Conservation (phyloP, 2,888 invertebrate genomes). For the Tryphoninae sp. region DNA sequence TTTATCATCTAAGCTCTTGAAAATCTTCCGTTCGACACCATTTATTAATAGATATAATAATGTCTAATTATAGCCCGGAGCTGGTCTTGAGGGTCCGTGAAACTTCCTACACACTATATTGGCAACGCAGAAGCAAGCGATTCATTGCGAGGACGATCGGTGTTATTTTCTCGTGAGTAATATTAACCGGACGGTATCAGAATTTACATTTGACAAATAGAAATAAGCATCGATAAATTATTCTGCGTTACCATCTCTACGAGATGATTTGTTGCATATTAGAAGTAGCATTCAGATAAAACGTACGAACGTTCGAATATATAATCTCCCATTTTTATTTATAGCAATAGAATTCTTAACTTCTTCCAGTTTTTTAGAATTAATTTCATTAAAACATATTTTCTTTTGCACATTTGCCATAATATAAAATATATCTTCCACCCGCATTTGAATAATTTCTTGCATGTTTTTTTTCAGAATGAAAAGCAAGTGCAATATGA, state of each 20-base stretch:
- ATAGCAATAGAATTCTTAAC: neutral
- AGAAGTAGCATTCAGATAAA: neutral
- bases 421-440: too few relatives aligned
- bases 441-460: too few relatives aligned
- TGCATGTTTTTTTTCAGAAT: neutral
- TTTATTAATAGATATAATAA: conserved; percentile 65
- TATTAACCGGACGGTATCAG: neutral
- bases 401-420: too few relatives aligned
- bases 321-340: neutral
- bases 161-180: neutral
- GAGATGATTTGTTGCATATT: neutral
- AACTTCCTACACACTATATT: conserved; percentile 58
- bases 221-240: conserved; percentile 2
- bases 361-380: too few relatives aligned
- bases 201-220: conserved; percentile 12
- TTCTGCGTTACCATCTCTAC: neutral
- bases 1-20: conserved; percentile 7
- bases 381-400: too few relatives aligned
- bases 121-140: conserved; percentile 28
- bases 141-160: conserved; percentile 19
- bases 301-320: neutral
- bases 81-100: conserved; percentile 49
- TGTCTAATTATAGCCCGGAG: conserved; percentile 63
- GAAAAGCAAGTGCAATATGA: neutral
- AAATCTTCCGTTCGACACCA: conserved; percentile 32